phyloP scores from a whole-genome alignment of 2,113 vertebrate species.

The Tyrannus savana region DNA sequence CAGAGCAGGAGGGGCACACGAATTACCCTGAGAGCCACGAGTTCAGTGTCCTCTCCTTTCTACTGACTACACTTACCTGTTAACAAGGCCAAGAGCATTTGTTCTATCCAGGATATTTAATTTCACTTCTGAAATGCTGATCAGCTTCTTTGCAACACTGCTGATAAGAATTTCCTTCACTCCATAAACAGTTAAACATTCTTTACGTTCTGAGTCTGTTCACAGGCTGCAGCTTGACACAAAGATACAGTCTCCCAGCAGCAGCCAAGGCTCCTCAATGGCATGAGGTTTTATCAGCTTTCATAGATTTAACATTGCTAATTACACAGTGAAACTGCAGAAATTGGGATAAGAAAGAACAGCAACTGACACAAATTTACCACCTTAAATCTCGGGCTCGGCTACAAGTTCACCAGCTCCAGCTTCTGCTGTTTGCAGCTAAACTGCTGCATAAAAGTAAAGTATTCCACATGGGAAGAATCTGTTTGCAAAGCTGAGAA shows the following conservation, averaged over 20 bases:
- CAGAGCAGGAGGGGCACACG: neutral
- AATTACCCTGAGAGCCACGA: neutral
- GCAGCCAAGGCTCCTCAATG: neutral
- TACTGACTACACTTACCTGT: neutral
- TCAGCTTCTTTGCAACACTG: neutral
- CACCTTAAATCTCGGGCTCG: neutral
- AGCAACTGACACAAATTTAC: neutral
- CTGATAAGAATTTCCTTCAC: neutral
- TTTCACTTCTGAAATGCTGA: neutral
- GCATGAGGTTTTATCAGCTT: neutral
- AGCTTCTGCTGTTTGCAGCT: neutral
- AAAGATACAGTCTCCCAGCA: neutral
- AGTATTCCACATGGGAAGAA: neutral
- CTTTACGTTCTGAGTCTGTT: neutral
- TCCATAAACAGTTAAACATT: neutral
- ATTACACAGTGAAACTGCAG: neutral
- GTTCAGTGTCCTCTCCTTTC: neutral
- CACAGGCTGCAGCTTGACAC: neutral
- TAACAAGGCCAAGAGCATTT: neutral
- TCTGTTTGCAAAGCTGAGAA: neutral
- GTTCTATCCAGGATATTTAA: neutral
- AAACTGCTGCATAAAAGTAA: neutral
- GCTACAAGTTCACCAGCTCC: neutral
- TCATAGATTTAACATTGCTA: neutral
- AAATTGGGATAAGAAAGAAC: neutral